Evolutionary conservation across 2,113 vertebrate species (phyloP).

Genomic region (Junco hyemalis): DNA sequence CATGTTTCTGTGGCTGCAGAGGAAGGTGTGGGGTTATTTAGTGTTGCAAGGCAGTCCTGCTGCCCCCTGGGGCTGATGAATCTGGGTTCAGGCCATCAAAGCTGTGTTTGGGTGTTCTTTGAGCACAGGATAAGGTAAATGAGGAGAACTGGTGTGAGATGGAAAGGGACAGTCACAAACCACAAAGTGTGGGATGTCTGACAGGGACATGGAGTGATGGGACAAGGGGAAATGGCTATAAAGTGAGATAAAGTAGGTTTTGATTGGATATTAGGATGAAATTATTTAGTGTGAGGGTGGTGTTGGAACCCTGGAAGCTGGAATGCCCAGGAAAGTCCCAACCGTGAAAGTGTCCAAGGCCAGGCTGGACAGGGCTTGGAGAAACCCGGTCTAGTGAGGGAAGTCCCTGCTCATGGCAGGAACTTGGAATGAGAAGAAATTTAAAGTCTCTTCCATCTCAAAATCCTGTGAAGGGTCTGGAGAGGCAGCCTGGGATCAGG

Average conservation of each 20-base stretch:
- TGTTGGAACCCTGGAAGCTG: not conserved
- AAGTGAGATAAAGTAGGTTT: not conserved
- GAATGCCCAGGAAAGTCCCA: not conserved
- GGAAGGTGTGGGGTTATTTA: not conserved
- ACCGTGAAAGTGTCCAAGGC: not conserved
- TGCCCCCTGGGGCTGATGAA: not conserved
- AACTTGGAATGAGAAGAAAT: not conserved
- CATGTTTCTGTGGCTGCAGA: not conserved
- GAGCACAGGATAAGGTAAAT: fast-evolving
- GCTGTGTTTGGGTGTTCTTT: not conserved
- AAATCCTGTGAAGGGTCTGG: not conserved
- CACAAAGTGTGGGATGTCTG: not conserved
- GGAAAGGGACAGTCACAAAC: not conserved
- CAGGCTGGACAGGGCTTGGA: fast-evolving
- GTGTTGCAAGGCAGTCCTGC: fast-evolving
- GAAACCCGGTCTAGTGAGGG: not conserved
- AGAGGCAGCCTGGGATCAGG: not conserved
- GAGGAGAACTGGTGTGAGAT: not conserved
- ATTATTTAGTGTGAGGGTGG: not conserved
- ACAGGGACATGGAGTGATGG: not conserved
- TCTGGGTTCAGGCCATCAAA: not conserved
- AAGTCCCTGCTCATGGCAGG: not conserved
- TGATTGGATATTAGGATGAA: not conserved
- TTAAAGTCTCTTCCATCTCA: not conserved
- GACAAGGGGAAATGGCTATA: not conserved